phyloP scores from a whole-genome alignment of 2,888 invertebrate species.

The Malacosoma neustria region DNA sequence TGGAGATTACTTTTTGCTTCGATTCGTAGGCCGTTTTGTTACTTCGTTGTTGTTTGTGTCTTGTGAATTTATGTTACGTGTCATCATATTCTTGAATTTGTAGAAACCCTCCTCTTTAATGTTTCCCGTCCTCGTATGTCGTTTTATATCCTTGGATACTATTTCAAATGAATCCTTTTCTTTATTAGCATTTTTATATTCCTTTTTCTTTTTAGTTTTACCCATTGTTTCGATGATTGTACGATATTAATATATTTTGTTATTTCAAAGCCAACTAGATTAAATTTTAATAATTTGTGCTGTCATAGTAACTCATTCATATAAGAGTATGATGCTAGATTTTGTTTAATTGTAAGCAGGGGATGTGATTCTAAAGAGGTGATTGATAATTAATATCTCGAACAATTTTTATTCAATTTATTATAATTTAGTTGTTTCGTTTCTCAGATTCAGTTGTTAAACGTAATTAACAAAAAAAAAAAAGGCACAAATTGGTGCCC shows the following conservation, averaged over 20 bases:
- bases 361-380: no score
- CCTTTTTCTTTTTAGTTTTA: slow-evolving; percentile 22
- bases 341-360: no score
- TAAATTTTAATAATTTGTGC: slow-evolving; percentile 17
- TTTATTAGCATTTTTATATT: slow-evolving; percentile 16
- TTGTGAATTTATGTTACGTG: slow-evolving; percentile 29
- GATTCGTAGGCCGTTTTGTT: slow-evolving; percentile 23
- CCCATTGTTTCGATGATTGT: slow-evolving; percentile 20
- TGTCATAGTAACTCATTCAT: slow-evolving; percentile 14
- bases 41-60: slow-evolving; percentile 16
- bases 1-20: slow-evolving; percentile 28
- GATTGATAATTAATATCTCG: no score
- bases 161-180: slow-evolving; percentile 15
- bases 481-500: no score
- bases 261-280: slow-evolving; percentile 25
- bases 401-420: no score
- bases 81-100: slow-evolving; percentile 40
- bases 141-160: slow-evolving; percentile 11
- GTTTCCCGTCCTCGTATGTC: slow-evolving; percentile 31
- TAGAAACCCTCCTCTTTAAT: slow-evolving; percentile 44
- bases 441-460: no score
- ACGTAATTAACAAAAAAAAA: no score
- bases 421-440: no score
- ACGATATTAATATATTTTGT: slow-evolving; percentile 11
- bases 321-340: no score